phyloP scores from a whole-genome alignment of 2,888 invertebrate species.

The Epinotia nisella region DNA sequence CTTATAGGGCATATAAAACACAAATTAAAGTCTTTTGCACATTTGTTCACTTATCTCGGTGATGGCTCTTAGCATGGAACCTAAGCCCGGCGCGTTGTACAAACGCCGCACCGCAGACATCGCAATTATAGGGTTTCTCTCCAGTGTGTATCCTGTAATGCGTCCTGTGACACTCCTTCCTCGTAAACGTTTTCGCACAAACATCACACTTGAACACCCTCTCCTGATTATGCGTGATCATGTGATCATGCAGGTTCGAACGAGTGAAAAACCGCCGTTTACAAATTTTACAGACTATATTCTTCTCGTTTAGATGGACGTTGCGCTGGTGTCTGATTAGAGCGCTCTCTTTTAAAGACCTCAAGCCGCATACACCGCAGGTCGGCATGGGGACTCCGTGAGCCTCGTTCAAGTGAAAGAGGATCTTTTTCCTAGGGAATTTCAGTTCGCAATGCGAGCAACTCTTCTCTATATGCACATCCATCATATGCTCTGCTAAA shows the following conservation, averaged over 20 bases:
- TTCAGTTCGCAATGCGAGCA: slow-evolving; percentile 48
- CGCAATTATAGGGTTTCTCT: slow-evolving; percentile 48
- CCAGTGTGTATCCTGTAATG: slow-evolving; percentile 53
- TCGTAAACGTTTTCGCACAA: slow-evolving; percentile 47
- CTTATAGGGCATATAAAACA: too few species aligned
- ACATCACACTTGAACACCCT: slow-evolving; percentile 49
- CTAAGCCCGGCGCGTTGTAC: slow-evolving; percentile 51
- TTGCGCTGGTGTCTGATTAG: slow-evolving; percentile 53
- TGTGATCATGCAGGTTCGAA: slow-evolving; percentile 53
- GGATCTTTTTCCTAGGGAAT: slow-evolving; percentile 48
- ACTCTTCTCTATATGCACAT: slow-evolving; percentile 50
- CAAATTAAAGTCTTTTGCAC: too few species aligned
- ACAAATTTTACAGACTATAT: slow-evolving; percentile 51
- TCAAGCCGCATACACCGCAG: slow-evolving; percentile 54
- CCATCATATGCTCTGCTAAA: slow-evolving; percentile 51
- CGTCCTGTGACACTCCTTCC: slow-evolving; percentile 45
- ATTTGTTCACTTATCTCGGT: slow-evolving; percentile 30
- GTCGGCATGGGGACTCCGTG: slow-evolving; percentile 55
- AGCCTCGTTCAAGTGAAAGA: slow-evolving; percentile 53
- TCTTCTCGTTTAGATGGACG: slow-evolving; percentile 55
- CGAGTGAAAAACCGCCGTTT: slow-evolving; percentile 54
- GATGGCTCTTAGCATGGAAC: slow-evolving; percentile 50
- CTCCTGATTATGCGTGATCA: slow-evolving; percentile 52
- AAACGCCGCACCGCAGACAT: slow-evolving; percentile 47
- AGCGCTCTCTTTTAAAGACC: slow-evolving; percentile 47